These are phyloP conservation scores for Pterocles burchelli DNA, from an alignment of 2,113 vertebrate species.

Conservation along the genomic window DNA sequence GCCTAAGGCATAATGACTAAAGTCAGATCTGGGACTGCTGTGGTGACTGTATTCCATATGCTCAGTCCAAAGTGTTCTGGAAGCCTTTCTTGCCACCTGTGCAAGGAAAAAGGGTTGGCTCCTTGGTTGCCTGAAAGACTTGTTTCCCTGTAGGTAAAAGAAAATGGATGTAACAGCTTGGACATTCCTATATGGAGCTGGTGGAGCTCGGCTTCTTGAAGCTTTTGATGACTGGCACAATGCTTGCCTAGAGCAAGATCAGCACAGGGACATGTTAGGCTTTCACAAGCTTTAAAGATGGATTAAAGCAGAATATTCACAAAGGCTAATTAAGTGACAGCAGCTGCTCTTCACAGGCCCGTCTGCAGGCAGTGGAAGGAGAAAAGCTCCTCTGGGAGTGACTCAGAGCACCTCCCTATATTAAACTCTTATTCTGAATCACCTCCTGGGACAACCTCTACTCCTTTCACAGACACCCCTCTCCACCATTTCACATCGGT, in stretches of 20 bases:
- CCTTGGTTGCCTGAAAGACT: background rate
- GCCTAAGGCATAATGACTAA: background rate
- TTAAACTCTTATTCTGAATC: background rate
- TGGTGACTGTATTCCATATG: background rate
- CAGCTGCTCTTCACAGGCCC: background rate
- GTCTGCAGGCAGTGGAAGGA: background rate
- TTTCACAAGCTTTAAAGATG: background rate
- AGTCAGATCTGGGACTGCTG: background rate
- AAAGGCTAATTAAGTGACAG: background rate
- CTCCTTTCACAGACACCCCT: rapidly evolving
- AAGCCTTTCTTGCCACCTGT: background rate
- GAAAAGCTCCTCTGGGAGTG: background rate
- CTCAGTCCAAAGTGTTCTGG: background rate
- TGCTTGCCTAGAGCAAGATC: background rate
- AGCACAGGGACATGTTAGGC: background rate
- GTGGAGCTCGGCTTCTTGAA: background rate
- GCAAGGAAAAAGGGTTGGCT: background rate
- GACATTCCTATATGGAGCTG: background rate
- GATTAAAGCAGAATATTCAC: slow-evolving; percentile 10
- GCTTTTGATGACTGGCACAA: background rate
- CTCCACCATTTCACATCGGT: background rate
- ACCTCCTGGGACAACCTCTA: background rate
- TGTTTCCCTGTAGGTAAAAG: background rate
- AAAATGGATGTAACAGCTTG: background rate
- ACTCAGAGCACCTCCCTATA: background rate